These are phyloP conservation scores for Calliphora vicina DNA, from an alignment of 1,140 invertebrate genomes.

Conservation along the genomic window DNA sequence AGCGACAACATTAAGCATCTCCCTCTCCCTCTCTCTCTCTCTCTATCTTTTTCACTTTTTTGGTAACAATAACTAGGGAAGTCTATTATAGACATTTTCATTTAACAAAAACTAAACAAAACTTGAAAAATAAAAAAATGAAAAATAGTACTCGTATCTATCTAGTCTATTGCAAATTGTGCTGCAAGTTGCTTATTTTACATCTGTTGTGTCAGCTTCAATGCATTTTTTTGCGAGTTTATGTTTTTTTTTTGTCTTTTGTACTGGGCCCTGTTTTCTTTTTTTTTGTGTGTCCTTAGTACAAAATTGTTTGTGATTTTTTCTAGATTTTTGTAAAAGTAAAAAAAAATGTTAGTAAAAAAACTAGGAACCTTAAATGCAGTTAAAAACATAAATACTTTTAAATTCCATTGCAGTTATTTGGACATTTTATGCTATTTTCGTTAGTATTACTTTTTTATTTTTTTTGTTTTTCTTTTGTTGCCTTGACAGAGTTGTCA, in stretches of 20 bases:
- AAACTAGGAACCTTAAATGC: too few species aligned
- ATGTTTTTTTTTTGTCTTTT: neutral
- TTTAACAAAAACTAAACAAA: neutral
- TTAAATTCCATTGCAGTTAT: too few species aligned
- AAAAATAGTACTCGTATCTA: neutral
- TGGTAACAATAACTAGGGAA: neutral
- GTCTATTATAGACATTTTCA: slow-evolving; percentile 1
- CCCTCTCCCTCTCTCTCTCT: neutral
- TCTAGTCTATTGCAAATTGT: neutral
- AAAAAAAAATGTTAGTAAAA: too few species aligned
- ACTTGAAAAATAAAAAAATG: neutral
- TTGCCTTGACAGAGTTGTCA: too few species aligned
- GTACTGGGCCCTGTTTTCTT: neutral
- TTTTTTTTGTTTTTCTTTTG: too few species aligned
- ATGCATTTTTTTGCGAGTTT: neutral
- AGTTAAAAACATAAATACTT: too few species aligned
- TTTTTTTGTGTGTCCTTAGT: neutral
- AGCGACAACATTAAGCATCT: too few species aligned
- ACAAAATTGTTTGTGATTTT: too few species aligned
- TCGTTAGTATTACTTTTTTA: too few species aligned
- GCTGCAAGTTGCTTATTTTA: neutral
- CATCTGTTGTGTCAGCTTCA: neutral
- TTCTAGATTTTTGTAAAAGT: too few species aligned
- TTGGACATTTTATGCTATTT: too few species aligned
- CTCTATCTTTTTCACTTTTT: neutral